Conservation (phyloP, 2,113 vertebrate genomes). For the Cavia porcellus region DNA sequence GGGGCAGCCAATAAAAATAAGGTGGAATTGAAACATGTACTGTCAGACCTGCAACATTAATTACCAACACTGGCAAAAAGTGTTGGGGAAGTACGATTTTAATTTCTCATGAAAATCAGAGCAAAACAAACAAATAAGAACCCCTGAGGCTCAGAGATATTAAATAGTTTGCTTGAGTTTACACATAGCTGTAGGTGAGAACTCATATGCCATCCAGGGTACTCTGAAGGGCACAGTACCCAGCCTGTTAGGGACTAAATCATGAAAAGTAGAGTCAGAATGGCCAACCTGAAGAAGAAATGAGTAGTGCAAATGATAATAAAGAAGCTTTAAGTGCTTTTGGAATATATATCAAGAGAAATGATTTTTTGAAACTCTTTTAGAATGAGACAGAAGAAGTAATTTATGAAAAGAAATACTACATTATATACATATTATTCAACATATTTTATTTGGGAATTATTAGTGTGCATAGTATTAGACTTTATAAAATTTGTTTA, state of each 20-base stretch:
- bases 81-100: slow-evolving; percentile 34
- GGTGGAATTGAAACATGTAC: not conserved
- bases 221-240: not conserved
- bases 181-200: slow-evolving; percentile 30
- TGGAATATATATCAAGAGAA: not conserved
- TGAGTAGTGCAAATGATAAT: not conserved
- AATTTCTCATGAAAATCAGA: slow-evolving; percentile 54
- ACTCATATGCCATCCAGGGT: not conserved
- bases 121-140: slow-evolving; percentile 29
- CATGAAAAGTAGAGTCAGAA: not conserved
- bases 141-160: slow-evolving; percentile 10
- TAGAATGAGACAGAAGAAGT: slow-evolving; percentile 1
- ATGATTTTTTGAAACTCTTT: not conserved
- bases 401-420: slow-evolving; percentile 13
- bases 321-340: slow-evolving; percentile 6
- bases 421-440: not conserved
- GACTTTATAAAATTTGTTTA: slow-evolving; percentile 33
- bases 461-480: slow-evolving; percentile 41
- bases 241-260: not conserved
- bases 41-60: not conserved
- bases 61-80: slow-evolving; percentile 14
- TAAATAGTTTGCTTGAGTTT: slow-evolving; percentile 21
- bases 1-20: slow-evolving; percentile 44
- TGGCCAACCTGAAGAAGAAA: not conserved
- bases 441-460: slow-evolving; percentile 19